Evolutionary conservation across 2,797 vertebrate species (phyloP), one percentile per base, ranked within the genome.

Genomic region (Melanotaenia nigrans): DNA sequence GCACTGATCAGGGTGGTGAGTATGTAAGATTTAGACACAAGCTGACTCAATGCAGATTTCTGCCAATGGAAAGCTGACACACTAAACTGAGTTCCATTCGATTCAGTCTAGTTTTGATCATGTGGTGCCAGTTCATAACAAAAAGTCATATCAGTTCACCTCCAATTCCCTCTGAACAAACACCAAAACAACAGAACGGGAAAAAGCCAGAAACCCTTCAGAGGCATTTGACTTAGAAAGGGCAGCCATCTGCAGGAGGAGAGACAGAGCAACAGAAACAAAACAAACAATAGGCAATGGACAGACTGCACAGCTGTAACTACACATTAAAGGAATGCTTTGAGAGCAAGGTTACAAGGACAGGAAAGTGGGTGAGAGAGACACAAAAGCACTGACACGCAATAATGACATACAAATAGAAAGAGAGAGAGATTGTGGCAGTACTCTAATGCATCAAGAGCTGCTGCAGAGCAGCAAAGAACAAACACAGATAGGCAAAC

Each of bases 1-100:
- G 94, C 87, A 98, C 96, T 0, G 96, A 98, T 86, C 97, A 98
- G 81, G 96, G 96, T 7, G 97, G 98, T 99, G 91, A 96, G 97
- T 95, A 25, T 12, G 12, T 61, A 30, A 62, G 30, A n/a, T 62
- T 55, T 59, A 36, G 0, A 42, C 3, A 18, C 14, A 13, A 47
- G 3, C 8, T 59, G 13, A 28, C 51, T 32, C 25, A 5, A 11
- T 45, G 25, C 7, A 64, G 14, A 65, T 45, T 24, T 28, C 12
- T 47, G 16, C 5, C 45, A 47, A 24, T 36, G 22, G 55, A 20
- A 13, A 55, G 13, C n/a, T 32, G 18, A 13, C 9, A 35, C 45
- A 42, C 36, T 49, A 33, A 58, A 58, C 32, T 25, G 24, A 57
- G 13, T 63, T 49, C 14, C 5, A 45, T 45, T 18, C 16, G 7